Evolutionary conservation across 2,113 vertebrate genomes (phyloP), one percentile per base, ranked within the genome.

Genomic region (Eira barbara): DNA sequence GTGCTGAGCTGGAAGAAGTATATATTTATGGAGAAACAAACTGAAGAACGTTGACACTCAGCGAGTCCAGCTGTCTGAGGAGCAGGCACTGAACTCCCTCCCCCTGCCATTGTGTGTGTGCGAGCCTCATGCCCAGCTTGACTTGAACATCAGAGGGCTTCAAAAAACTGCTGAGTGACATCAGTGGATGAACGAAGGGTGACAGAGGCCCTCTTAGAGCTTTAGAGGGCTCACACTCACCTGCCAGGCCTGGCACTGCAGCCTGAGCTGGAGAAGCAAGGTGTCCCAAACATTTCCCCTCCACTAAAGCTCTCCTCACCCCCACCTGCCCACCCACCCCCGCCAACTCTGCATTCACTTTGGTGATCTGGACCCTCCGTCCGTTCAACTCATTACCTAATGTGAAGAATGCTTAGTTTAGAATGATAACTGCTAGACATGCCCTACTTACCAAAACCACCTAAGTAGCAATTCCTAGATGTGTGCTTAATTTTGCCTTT

Each of bases 201-300:
- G 59, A 31, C 31, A 17, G 12, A 9, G 34, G 31, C n/a, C 7
- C 6, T 18, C 27, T 73, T 15, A 29, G 73, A 76, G 21, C 36
- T 36, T 42, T 9, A 10, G 52, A 61, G n/a, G 89, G 34, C 74
- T 63, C 1, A 0, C 0, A 0, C 45, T 69, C 34, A 4, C 21
- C 81, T 61, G 17, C 11, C n/a, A 18, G 4, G 71, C 12, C 87
- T 36, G 57, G 25, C 45, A 67, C 4, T 52, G 23, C 3, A 36
- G 89, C 17, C 9, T 10, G 13, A 36, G n/a, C 76, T 65, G 59
- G 21, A 73, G 65, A 86, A 52, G 47, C 2, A n/a, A 52, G 10
- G 17, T 20, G 29, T 74, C 10, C 27, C 17, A 34, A 27, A 29
- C 10, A n/a, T 1, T 12, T 52, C 42, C 15, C 29, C 57, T 57